Evolutionary conservation across 2,888 invertebrate species (phyloP).

Genomic region (Xestia xanthographa): DNA sequence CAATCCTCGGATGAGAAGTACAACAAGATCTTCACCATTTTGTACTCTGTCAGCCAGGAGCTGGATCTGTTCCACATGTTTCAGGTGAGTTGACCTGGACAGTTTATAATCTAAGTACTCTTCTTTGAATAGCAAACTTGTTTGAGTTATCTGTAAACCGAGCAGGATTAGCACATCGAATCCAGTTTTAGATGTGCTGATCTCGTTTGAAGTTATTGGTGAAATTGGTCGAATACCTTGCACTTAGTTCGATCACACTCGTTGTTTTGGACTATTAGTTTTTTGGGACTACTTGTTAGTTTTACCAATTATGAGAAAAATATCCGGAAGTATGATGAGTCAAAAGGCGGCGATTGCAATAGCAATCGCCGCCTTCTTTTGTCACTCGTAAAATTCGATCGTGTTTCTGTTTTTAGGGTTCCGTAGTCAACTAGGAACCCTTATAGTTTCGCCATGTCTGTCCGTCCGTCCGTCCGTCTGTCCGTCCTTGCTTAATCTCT

Average conservation of each 20-base stretch:
- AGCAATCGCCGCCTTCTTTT: background rate
- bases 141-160: background rate
- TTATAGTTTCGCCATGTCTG: too few relatives aligned
- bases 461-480: too few relatives aligned
- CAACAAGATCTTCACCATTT: conserved; percentile 94
- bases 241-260: background rate
- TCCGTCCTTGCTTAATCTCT: too few relatives aligned
- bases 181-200: background rate
- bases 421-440: too few relatives aligned
- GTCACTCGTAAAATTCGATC: background rate
- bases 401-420: background rate
- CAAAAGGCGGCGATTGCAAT: too few relatives aligned
- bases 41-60: conserved; percentile 93
- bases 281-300: background rate
- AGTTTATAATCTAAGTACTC: background rate
- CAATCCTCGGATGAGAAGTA: conserved; percentile 93
- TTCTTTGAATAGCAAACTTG: background rate
- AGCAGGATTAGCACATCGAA: background rate
- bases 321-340: background rate
- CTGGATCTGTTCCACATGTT: conserved; percentile 92
- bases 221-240: background rate
- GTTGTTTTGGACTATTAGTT: background rate
- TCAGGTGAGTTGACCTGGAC: conserved; percentile 68
- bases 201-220: background rate
- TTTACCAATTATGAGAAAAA: background rate